Evolutionary conservation across 2,888 invertebrate species (phyloP).

Genomic region (Caenorhabditis doughertyi): DNA sequence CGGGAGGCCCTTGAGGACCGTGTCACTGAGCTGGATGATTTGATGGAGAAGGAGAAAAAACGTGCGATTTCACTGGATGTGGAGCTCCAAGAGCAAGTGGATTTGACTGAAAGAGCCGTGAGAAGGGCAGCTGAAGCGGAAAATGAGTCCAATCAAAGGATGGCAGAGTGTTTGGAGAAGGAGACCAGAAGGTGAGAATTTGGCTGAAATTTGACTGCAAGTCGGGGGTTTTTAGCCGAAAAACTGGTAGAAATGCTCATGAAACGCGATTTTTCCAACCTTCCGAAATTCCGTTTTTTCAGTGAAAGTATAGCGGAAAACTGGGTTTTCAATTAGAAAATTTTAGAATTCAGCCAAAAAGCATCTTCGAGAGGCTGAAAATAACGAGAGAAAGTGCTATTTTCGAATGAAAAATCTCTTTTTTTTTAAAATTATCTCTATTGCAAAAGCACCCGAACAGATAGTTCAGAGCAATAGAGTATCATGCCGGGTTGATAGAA

Average conservation of each 20-base stretch:
- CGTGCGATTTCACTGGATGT: conserved; percentile 66
- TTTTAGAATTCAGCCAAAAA: not conserved
- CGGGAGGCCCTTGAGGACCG: conserved; percentile 66
- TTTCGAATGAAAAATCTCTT: not conserved
- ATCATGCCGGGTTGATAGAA: too few relatives aligned
- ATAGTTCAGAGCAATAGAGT: too few relatives aligned
- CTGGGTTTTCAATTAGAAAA: not conserved
- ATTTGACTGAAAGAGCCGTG: conserved; percentile 71
- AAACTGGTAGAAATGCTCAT: not conserved
- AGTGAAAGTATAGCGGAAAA: too few relatives aligned
- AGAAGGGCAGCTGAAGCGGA: conserved; percentile 75
- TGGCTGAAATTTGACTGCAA: not conserved
- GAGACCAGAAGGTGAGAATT: conserved; percentile 64
- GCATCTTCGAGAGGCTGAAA: not conserved
- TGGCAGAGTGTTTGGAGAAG: conserved; percentile 75
- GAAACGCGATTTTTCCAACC: too few relatives aligned
- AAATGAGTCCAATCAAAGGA: conserved; percentile 73
- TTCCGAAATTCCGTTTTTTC: too few relatives aligned
- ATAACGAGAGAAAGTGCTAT: not conserved
- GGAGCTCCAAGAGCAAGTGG: conserved; percentile 73
- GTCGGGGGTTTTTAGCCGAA: not conserved
- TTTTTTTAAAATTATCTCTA: too few relatives aligned
- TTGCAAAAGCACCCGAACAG: too few relatives aligned
- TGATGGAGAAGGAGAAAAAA: conserved; percentile 68
- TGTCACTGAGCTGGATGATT: conserved; percentile 64